Evolutionary conservation across 64 coral and sea anemone species (phyloP).

Genomic region (Montipora cactus): DNA sequence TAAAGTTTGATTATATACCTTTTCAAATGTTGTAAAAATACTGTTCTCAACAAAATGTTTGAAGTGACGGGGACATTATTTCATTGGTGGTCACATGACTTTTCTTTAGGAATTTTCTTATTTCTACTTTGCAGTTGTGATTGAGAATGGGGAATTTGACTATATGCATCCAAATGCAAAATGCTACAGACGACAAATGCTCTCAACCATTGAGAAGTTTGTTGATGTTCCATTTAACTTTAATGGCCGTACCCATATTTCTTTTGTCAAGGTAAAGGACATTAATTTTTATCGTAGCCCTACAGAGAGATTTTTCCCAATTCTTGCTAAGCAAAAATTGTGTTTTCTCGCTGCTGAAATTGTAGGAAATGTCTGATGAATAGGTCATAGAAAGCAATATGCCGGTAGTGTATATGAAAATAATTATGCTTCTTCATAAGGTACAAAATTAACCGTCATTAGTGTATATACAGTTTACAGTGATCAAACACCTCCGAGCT

Average conservation of each 20-base stretch:
- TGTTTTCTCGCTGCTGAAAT: too few species aligned
- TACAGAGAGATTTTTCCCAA: too few species aligned
- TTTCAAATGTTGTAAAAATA: background rate
- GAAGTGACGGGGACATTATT: background rate
- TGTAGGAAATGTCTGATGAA: too few species aligned
- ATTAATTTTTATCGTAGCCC: background rate
- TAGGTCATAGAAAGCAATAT: too few species aligned
- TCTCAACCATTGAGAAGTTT: constrained; percentile 30
- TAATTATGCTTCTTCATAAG: too few species aligned
- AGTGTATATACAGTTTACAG: too few species aligned
- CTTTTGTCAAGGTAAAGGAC: constrained; percentile 26
- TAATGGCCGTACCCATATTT: constrained; percentile 52
- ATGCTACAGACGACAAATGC: constrained; percentile 84
- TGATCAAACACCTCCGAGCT: too few species aligned
- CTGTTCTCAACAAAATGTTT: background rate
- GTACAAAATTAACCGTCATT: too few species aligned
- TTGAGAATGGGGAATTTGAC: constrained; percentile 75
- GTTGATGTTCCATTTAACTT: constrained; percentile 44
- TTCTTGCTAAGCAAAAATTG: too few species aligned
- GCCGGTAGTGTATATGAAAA: too few species aligned
- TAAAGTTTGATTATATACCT: background rate
- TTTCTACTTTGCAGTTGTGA: constrained; percentile 67
- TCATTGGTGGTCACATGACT: background rate
- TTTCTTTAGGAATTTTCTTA: background rate
- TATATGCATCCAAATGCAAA: constrained; percentile 84